Base-by-base conservation (phyloP, 2,888 invertebrate species). In the Drosophila cyrtoloma region DNA sequence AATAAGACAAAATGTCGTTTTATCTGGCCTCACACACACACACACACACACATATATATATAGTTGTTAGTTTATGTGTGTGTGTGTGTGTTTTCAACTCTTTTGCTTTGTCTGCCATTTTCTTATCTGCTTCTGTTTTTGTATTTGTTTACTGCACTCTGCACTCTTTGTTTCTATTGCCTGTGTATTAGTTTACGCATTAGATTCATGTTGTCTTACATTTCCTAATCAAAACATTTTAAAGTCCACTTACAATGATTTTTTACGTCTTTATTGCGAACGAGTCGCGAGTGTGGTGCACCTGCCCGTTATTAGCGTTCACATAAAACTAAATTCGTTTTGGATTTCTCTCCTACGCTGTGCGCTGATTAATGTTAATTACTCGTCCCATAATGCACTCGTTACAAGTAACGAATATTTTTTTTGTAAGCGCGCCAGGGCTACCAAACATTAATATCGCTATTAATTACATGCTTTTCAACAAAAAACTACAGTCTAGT, bases 151-250 rank as follows among this genome's bases (percentile, higher is more conserved):
- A 72, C 69, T 81, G 79, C 74, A 81, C 75, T 81, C 66, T 70
- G 71, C 55, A 74, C 74, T 74, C 89, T 81, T 90, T 89, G 87
- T 90, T 89, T 89, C 87, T 86, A 79, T 72, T 81, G 66, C 58
- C 42, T 72, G 68, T 52, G 81, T 73, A 53, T 44, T 78, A 68
- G 84, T 70, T 81, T 42, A 66, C 65, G 76, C 67, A 53, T 76
- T 71, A 71, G 67, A 65, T 83, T 52, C 64, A 6, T 28, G 6
- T 19, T 16, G 39, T 50, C 61, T 71, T 71, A 58, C 56, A 69
- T 44, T 42, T 5, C 14, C 69, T 81, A 89, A 90, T 90, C 89
- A 75, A 50, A 7, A 28, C 26, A 62, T 66, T 78, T 84, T 51
- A 70, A 79, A 82, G 60, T 84, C 68, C 71, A 85, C 70, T 89